Evolutionary conservation across 2,797 vertebrate genomes (phyloP).

Genomic region (Spea hammondii): DNA sequence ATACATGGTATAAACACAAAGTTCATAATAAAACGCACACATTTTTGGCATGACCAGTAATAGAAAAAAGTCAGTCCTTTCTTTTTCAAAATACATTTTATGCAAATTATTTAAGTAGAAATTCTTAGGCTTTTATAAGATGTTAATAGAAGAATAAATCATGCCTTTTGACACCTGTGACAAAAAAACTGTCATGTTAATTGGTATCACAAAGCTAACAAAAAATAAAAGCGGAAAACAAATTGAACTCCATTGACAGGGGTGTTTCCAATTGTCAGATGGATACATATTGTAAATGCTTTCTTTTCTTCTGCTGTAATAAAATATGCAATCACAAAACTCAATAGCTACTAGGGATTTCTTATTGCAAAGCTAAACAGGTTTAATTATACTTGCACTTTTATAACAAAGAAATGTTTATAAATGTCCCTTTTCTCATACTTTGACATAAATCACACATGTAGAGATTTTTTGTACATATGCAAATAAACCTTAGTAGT

Average conservation of each 20-base stretch:
- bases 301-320: not conserved
- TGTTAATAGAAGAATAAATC: constrained; percentile 13
- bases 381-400: constrained; percentile 1
- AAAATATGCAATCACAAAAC: not conserved
- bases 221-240: constrained; percentile 1
- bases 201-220: constrained; percentile 18
- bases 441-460: not conserved
- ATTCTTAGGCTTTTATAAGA: constrained; percentile 2
- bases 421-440: not conserved
- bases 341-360: not conserved
- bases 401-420: not conserved
- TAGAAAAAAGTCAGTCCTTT: not conserved
- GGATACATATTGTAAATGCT: not conserved
- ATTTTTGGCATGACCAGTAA: not conserved
- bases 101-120: not conserved
- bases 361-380: not conserved
- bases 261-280: constrained; percentile 3
- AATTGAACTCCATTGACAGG: constrained; percentile 11
- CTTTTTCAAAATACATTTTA: constrained; percentile 3
- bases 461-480: not conserved
- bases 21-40: not conserved
- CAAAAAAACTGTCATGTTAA: constrained; percentile 35
- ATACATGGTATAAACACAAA: not conserved
- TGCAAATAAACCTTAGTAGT: too few relatives aligned
- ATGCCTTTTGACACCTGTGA: constrained; percentile 30